Percentiles rank a stretch among this genome's conserved stretches.
Evolutionary conservation across 2,113 vertebrate species (phyloP).

Genomic region (Hippolais icterina): DNA sequence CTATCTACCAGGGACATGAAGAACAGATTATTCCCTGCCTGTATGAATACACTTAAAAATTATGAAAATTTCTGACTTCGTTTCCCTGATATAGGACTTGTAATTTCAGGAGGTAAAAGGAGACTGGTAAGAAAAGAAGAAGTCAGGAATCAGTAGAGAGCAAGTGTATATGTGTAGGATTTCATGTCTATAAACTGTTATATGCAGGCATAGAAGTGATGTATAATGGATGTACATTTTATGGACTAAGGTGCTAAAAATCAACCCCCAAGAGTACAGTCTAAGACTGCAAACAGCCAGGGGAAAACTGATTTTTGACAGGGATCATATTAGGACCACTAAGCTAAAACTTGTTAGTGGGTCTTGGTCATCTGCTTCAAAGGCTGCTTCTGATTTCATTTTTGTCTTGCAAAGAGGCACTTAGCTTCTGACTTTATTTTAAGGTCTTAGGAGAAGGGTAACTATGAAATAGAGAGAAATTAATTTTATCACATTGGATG

Average conservation of each 20-base stretch:
- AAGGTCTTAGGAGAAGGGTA: neutral
- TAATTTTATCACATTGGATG: neutral
- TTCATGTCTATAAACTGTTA: neutral
- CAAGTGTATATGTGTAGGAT: neutral
- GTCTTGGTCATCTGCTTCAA: neutral
- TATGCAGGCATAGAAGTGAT: neutral
- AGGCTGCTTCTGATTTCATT: neutral
- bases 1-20: neutral
- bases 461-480: neutral
- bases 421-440: neutral
- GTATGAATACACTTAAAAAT: neutral
- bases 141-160: neutral
- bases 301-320: neutral
- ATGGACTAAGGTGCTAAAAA: neutral
- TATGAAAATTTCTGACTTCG: neutral
- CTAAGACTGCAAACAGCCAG: neutral
- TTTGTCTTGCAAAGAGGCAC: neutral
- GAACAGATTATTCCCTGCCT: conserved; percentile 3
- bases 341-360: neutral
- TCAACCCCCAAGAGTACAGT: neutral
- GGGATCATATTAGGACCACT: neutral
- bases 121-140: neutral
- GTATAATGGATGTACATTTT: neutral
- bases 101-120: conserved; percentile 12
- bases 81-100: neutral